Conservation (phyloP, 1,140 invertebrate genomes). For the Drosophila ananassae region DNA sequence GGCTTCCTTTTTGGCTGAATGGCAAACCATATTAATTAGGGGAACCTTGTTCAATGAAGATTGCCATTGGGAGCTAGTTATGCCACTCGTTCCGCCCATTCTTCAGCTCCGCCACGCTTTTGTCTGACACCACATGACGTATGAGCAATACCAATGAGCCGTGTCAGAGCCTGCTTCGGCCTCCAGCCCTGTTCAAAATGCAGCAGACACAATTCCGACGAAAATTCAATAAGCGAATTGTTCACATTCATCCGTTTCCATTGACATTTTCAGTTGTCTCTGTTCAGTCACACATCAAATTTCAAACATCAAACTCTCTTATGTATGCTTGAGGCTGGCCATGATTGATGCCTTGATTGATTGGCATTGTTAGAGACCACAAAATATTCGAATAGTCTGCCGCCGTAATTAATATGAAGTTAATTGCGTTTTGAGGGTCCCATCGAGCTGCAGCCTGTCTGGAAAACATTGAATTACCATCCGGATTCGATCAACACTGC, state of each 20-base stretch:
- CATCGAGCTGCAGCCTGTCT: constrained; percentile 4
- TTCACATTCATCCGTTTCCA: constrained; percentile 45
- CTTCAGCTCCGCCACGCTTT: background rate
- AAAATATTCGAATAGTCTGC: constrained; percentile 15
- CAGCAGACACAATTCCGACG: constrained; percentile 36
- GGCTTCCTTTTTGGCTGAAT: constrained; percentile 26
- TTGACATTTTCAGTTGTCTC: constrained; percentile 15
- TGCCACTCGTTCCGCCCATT: background rate
- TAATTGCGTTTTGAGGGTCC: constrained; percentile 25
- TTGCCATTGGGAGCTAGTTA: background rate
- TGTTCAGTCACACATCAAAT: constrained; percentile 14
- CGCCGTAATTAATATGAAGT: constrained; percentile 15
- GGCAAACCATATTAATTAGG: constrained; percentile 44
- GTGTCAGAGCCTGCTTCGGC: background rate
- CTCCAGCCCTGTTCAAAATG: constrained; percentile 26
- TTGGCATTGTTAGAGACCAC: constrained; percentile 33
- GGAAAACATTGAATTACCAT: background rate
- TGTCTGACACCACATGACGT: constrained; percentile 13
- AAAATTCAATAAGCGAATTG: constrained; percentile 50
- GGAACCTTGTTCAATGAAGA: constrained; percentile 14
- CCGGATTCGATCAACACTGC: background rate
- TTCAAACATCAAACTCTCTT: constrained; percentile 19
- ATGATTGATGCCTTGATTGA: constrained; percentile 39
- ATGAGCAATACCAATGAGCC: constrained; percentile 42
- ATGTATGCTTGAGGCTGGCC: background rate